Evolutionary conservation across 2,113 vertebrate species (phyloP), one percentile per base, ranked within the genome.

Genomic region (Seriola aureovittata): DNA sequence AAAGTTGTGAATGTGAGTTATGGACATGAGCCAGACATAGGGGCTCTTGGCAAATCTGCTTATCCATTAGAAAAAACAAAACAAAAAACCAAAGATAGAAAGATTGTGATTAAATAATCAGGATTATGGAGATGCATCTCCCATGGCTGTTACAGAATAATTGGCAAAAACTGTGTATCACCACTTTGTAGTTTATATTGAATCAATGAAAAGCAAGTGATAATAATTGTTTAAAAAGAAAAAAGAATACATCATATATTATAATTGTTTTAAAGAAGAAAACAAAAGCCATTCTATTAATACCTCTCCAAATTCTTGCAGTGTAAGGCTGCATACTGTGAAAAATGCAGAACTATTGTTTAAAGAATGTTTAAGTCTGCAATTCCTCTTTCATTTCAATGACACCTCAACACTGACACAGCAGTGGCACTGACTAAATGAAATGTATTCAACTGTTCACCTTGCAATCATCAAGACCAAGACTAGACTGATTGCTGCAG

Each of bases 1-100:
- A 88, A 89, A 91, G 78, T 84, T 91, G 80, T 91, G 71, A 89
- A 88, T 89, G 84, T 82, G 75, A 88, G 82, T 83, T 74, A 75
- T 87, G 84, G 80, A 78, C 71, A 67, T 54, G 23, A 48, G 79
- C 86, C 92, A 93, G 85, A 89, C 48, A 85, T 21, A 80, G 73
- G 34, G 58, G 68, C 77, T 80, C 66, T 82, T 87, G 85, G 76
- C 66, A 89, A 87, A 87, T 71, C 10, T 80, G 71, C 25, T 64
- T 73, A 40, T 38, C 10, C 52, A 71, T 77, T 67, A 17, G 67
- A 77, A 70, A 34, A 38, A 71, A 68, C 32, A 79, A 63, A 23
- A 59, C 36, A 13, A 42, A 66, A 52, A 12, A 34, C 14, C n/a
- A 67, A 65, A 78, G 17, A 74, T 32, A 16, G 34, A 66, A 74